These are phyloP conservation scores for Echinops telfairi DNA, from an alignment of 2,113 vertebrate species.

Conservation along the genomic window DNA sequence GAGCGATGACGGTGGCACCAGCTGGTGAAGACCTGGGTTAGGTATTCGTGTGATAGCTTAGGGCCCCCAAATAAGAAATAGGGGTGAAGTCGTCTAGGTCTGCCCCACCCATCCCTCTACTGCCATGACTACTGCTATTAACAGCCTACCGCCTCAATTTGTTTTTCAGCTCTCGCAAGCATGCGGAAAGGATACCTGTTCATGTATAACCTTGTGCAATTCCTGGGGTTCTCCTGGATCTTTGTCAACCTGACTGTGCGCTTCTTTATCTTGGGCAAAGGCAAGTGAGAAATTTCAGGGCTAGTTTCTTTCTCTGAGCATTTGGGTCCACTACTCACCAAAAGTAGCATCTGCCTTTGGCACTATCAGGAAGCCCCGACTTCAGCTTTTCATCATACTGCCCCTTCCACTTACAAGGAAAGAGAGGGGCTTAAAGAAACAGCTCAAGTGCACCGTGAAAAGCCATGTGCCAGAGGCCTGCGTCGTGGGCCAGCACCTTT, in stretches of 20 bases:
- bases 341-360: not conserved
- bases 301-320: not conserved
- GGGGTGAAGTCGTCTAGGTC: not conserved
- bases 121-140: not conserved
- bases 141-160: constrained; percentile 37
- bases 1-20: not conserved
- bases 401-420: not conserved
- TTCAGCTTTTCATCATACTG: not conserved
- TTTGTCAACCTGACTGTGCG: constrained; percentile 98
- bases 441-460: not conserved
- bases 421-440: not conserved
- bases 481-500: not conserved
- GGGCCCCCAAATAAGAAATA: not conserved
- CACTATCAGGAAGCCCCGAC: not conserved
- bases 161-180: constrained; percentile 87
- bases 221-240: constrained; percentile 98
- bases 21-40: not conserved
- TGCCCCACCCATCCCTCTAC: not conserved
- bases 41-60: not conserved
- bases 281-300: constrained; percentile 84
- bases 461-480: not conserved
- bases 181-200: constrained; percentile 94
- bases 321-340: constrained; percentile 9
- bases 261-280: constrained; percentile 94
- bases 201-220: constrained; percentile 97